Evolutionary conservation across 2,797 vertebrate genomes (phyloP), one percentile per base, ranked within the genome.

Genomic region (Trachurus trachurus): DNA sequence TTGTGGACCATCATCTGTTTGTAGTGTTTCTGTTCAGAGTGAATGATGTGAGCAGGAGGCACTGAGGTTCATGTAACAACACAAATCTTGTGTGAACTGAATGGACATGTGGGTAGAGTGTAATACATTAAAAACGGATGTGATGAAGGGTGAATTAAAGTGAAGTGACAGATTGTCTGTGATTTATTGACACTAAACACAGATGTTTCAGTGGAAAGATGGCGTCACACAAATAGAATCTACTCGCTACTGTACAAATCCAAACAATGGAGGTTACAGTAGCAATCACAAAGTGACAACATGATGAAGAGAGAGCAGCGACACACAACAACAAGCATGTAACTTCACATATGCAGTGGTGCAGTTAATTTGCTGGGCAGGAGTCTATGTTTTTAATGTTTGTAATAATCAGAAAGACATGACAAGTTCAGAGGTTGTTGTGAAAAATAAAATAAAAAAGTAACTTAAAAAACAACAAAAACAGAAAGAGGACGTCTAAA

Each of bases 131-230:
- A 71, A 54, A 56, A 13, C 62, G 29, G 84, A 78, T 80, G 81
- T 82, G 72, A 60, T 68, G 57, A 80, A 40, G 66, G 64, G 78
- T 77, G 54, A 56, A 90, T 85, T 87, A 91, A 89, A 89, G 2
- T 67, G 13, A 78, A 81, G 65, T 82, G 49, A 76, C 72, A 21
- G 31, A 31, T 34, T 34, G 31, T 34, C 31, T 34, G 31, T 34
- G 31, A 34, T 34, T 34, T 34, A 34, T 34, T 34, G 26, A 26
- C 26, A 26, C 3, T 26, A n/a, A n/a, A 31, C 21, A 12, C n/a
- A 63, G n/a, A 17, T 11, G 19, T 16, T 50, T 8, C 3, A 22
- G 5, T 22, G 44, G 17, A 37, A 37, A 37, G 34, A 39, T 59
- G 8, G 2, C 45, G 19, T 34, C 15, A 21, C 49, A 67, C 16